Evolutionary conservation across 2,888 invertebrate species (phyloP).

Genomic region (Miltochrista miniata): DNA sequence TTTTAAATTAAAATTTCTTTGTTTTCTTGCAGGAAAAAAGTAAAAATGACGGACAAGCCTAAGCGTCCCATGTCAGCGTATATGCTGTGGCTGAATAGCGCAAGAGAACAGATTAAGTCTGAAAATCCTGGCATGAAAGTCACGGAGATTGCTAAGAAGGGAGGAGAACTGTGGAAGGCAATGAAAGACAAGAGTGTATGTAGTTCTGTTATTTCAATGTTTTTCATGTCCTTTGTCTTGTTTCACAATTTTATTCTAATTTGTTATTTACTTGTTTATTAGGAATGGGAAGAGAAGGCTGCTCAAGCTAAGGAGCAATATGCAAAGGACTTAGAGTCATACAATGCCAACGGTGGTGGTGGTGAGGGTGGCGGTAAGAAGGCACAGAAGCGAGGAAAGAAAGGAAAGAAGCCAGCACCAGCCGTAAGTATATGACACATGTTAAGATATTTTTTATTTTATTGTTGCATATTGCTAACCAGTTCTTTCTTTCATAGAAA

Average conservation of each 20-base stretch:
- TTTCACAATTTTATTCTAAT: background rate
- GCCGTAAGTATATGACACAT: constrained; percentile 57
- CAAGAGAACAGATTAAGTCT: constrained; percentile 93
- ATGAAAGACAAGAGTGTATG: constrained; percentile 93
- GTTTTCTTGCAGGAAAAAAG: constrained; percentile 75
- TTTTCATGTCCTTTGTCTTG: constrained; percentile 14
- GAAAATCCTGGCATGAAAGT: constrained; percentile 96
- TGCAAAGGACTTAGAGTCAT: constrained; percentile 94
- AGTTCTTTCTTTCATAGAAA: constrained; percentile 49
- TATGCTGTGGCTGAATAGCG: constrained; percentile 97
- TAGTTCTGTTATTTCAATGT: constrained; percentile 27
- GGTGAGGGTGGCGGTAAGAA: constrained; percentile 79
- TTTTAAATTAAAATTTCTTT: constrained; percentile 39
- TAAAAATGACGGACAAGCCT: constrained; percentile 94
- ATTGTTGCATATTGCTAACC: constrained; percentile 3
- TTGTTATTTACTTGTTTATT: constrained; percentile 19
- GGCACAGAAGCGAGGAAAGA: constrained; percentile 84
- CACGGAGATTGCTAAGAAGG: constrained; percentile 97
- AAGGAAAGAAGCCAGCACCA: constrained; percentile 74
- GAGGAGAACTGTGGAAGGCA: constrained; percentile 97
- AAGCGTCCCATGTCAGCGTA: constrained; percentile 97
- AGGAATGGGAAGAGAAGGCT: constrained; percentile 97
- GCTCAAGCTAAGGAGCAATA: constrained; percentile 95
- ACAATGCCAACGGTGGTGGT: constrained; percentile 90
- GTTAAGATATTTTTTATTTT: background rate